Base-by-base conservation (phyloP, 2,113 vertebrate genomes). In the Erythrolamprus reginae region DNA sequence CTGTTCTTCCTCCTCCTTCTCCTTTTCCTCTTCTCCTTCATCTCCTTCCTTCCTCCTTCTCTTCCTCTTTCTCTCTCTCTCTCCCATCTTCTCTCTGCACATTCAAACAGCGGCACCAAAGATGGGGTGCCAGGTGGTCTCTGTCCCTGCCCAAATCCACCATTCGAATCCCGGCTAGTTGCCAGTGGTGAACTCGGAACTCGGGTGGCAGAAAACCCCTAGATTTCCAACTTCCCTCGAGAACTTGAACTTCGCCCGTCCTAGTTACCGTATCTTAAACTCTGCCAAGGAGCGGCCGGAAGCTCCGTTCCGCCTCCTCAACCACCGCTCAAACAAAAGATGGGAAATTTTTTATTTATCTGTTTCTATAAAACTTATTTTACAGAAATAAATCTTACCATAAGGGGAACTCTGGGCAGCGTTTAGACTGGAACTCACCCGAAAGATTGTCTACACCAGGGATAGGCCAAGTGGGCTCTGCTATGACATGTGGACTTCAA, bases 51-150 rank as follows among this genome's bases (percentile, higher is more conserved):
- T 61, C 10, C 26, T 61, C 26, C 26, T 56, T 13, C 15, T 28
- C n/a, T 1, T 5, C 0, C n/a, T 77, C 12, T 42, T 2, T 45
- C 70, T 52, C 51, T 52, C 13, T 52, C 51, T 26, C 1, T 6
- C 10, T n/a, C 19, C 17, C n/a, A 0, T 6, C 1, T 23, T 42
- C 13, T 42, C 28, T 70, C 33, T 52, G 7, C 50, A 7, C 17
- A 8, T 4, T 42, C 26, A 3, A n/a, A 42, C 2, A 1, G 10
- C 1, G 26, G 19, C 26, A 23, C 1, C 42, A 21, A 26, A 82
- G 3, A 7, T 3, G 28, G 28, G 33, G 7, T 26, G 7, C 3
- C 2, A n/a, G 23, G 47, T n/a, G n/a, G n/a, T n/a, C 2, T 0
- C 6, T 28, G 88, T 6, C 4, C 0, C 1, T n/a, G 5, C 38